Percentiles rank a stretch among this genome's conserved stretches.
phyloP scores from a whole-genome alignment of 2,797 vertebrate species.

The Cottoperca gobio region DNA sequence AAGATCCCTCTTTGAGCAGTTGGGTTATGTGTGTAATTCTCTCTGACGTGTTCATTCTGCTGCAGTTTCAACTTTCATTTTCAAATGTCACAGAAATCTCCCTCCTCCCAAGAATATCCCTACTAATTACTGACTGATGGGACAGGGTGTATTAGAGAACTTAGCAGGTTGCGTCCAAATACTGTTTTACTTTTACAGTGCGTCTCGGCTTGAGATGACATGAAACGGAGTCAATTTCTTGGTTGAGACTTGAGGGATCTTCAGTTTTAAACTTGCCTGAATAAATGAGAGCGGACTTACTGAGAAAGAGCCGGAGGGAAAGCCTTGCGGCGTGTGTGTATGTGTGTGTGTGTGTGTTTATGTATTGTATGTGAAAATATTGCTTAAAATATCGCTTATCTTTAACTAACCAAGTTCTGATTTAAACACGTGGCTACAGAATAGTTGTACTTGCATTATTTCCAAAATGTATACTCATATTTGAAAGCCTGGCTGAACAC shows the following conservation, averaged over 20 bases:
- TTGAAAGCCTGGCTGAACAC: conserved; percentile 49
- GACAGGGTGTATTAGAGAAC: conserved; percentile 62
- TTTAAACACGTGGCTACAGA: conserved; percentile 45
- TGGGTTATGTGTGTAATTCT: conserved; percentile 82
- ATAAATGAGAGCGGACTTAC: conserved; percentile 47
- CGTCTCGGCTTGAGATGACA: conserved; percentile 46
- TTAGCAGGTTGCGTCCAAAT: conserved; percentile 66
- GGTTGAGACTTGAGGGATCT: conserved; percentile 53
- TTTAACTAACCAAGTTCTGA: conserved; percentile 32
- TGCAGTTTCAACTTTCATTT: conserved; percentile 76
- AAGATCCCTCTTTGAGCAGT: conserved; percentile 78
- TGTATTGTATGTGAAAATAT: conserved; percentile 32
- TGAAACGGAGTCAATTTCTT: conserved; percentile 45
- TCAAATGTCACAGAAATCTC: conserved; percentile 71
- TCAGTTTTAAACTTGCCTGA: conserved; percentile 48
- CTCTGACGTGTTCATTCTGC: conserved; percentile 82
- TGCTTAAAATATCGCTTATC: conserved; percentile 11
- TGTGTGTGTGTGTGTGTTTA: conserved; percentile 11
- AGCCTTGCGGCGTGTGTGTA: conserved; percentile 9
- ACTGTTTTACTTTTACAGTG: conserved; percentile 37
- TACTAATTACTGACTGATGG: conserved; percentile 77
- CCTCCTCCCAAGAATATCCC: conserved; percentile 68
- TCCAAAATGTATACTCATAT: conserved; percentile 34
- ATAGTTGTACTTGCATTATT: conserved; percentile 55
- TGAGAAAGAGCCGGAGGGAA: conserved; percentile 44